phyloP scores from a whole-genome alignment of 2,888 invertebrate species.

The Brachyptera risi region DNA sequence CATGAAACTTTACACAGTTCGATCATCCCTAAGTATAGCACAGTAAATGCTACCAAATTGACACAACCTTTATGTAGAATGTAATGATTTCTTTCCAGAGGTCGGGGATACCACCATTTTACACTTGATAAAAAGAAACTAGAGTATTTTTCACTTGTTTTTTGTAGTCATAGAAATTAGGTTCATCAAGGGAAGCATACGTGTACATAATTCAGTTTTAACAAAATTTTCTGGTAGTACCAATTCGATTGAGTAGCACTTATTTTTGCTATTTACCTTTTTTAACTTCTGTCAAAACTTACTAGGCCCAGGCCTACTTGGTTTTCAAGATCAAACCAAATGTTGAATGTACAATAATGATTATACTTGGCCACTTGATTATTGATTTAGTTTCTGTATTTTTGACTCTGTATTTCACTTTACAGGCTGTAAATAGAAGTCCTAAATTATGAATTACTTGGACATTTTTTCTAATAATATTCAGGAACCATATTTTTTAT shows the following conservation, averaged over 20 bases:
- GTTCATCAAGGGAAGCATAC: neutral
- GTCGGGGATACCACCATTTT: no score
- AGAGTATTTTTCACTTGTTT: no score
- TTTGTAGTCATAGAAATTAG: no score
- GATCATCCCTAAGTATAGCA: conserved; percentile 40
- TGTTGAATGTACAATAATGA: no score
- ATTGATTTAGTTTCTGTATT: no score
- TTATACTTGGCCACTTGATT: no score
- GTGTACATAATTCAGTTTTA: neutral
- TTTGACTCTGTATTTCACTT: no score
- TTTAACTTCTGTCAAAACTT: no score
- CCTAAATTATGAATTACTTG: neutral
- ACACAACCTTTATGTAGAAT: conserved; percentile 23
- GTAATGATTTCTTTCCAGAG: neutral
- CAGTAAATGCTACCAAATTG: conserved; percentile 28
- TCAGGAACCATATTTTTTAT: neutral
- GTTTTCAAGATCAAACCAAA: no score
- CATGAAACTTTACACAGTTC: conserved; percentile 50
- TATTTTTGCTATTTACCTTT: neutral
- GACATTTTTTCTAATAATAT: neutral
- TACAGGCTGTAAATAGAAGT: neutral
- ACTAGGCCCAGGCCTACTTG: no score
- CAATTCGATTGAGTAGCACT: neutral
- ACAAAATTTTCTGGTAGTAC: neutral
- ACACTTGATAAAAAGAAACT: no score